phyloP scores from a whole-genome alignment of 2,113 vertebrate genomes.

The Taxidea taxus region DNA sequence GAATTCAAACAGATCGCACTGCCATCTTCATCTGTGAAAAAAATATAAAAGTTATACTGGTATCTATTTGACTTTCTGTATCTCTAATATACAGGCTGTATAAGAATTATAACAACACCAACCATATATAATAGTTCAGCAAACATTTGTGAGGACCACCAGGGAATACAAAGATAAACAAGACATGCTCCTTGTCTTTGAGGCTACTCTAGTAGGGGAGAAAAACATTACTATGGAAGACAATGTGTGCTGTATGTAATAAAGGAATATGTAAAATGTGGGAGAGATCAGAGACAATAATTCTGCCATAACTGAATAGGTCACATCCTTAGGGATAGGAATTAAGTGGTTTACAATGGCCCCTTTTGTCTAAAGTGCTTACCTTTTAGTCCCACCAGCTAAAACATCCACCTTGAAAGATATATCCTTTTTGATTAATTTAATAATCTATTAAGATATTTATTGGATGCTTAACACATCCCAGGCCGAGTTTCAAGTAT shows the following conservation, averaged over 20 bases:
- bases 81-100: neutral
- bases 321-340: neutral
- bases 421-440: neutral
- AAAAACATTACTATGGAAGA: neutral
- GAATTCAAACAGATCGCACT: slow-evolving; percentile 49
- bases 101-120: neutral
- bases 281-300: neutral
- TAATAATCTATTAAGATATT: neutral
- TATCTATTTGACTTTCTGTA: neutral
- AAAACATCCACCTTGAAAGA: neutral
- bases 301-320: neutral
- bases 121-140: neutral
- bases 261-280: neutral
- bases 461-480: neutral
- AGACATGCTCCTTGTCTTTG: neutral
- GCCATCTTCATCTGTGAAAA: slow-evolving; percentile 59
- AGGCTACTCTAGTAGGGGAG: neutral
- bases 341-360: neutral
- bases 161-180: neutral
- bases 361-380: neutral
- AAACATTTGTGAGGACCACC: neutral
- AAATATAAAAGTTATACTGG: neutral
- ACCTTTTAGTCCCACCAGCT: neutral
- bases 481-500: neutral
- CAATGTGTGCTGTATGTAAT: neutral